Evolutionary conservation across 1,140 invertebrate genomes (phyloP), one percentile per base, ranked within the genome.

Genomic region (Tetragonula clypearis): DNA sequence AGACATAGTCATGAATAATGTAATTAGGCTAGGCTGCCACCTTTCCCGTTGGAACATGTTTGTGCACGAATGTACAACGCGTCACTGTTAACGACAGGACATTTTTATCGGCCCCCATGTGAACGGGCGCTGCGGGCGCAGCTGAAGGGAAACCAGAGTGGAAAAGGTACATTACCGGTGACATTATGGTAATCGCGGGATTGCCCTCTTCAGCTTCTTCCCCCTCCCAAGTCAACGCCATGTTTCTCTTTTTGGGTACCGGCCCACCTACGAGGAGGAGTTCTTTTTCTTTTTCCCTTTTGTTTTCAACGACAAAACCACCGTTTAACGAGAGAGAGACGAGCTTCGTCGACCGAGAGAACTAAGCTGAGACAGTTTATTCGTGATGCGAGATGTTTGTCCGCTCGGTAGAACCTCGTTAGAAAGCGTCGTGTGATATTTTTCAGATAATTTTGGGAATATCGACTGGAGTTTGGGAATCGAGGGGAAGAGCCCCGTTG

Each of bases 71-170:
- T 85, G 83, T 83, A 81, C 77, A 69, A 87, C 80, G 77, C 80
- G 79, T 90, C 86, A 83, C 73, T 87, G 79, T 79, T 82, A 87
- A 91, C 84, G 92, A 84, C 85, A 87, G 90, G 87, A 91, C 86
- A 93, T 88, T 93, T 93, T 94, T 93, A 93, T 93, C 92, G 84
- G 85, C 87, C 90, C 83, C 81, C 90, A 90, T 87, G 81, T 49
- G 77, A 88, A 82, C 79, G 73, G 55, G 81, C 86, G 89, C 93
- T 94, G 94, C 93, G 94, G 94, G 94, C 91, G 92, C 94, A 94
- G 93, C 92, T 94, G 93, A 93, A 90, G 89, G 41, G 86, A 92
- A 92, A 90, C 90, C 85, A 87, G 72, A 86, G 85, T 86, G 72
- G 86, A 90, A 92, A 92, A 89, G 87, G 81, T 87, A 90, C 88